Percentiles rank a stretch among this genome's conserved stretches.
phyloP scores from a whole-genome alignment of 2,113 vertebrate genomes.

The Heteronetta atricapilla region DNA sequence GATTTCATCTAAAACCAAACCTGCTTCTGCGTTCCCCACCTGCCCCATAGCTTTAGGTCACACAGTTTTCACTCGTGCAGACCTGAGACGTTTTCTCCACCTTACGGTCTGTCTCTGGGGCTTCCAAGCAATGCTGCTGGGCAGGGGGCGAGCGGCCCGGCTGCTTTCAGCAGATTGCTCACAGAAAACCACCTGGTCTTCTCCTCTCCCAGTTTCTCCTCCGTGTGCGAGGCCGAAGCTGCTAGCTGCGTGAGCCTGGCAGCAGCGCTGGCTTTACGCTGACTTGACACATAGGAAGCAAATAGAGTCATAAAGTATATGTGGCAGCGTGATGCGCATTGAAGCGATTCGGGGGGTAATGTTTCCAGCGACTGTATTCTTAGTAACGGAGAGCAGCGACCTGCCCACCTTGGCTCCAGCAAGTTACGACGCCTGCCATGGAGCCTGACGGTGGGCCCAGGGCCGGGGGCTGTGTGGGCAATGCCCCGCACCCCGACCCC shows the following conservation, averaged over 20 bases:
- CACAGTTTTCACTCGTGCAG: fast-evolving
- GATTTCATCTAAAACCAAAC: neutral
- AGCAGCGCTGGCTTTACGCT: neutral
- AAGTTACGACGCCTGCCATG: fast-evolving
- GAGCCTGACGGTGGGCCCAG: too few relatives aligned
- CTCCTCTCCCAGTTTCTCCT: neutral
- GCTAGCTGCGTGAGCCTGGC: constrained; percentile 12
- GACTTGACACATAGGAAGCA: neutral
- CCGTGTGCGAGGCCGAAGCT: neutral
- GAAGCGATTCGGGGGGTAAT: constrained; percentile 34
- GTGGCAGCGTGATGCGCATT: constrained; percentile 50
- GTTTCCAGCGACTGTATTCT: constrained; percentile 47
- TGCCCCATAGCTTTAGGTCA: neutral
- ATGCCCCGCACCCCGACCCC: too few relatives aligned
- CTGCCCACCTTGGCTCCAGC: constrained; percentile 23
- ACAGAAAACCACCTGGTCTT: neutral
- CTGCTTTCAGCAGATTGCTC: neutral
- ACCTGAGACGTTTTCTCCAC: neutral
- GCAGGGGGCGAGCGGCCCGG: neutral
- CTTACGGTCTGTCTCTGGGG: neutral
- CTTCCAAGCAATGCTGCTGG: neutral
- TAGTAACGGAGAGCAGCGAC: constrained; percentile 30
- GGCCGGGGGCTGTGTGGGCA: too few relatives aligned
- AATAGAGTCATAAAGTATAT: constrained; percentile 48
- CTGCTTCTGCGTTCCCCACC: neutral